Conservation (phyloP, 2,113 vertebrate species). For the Trematomus loennbergii region DNA sequence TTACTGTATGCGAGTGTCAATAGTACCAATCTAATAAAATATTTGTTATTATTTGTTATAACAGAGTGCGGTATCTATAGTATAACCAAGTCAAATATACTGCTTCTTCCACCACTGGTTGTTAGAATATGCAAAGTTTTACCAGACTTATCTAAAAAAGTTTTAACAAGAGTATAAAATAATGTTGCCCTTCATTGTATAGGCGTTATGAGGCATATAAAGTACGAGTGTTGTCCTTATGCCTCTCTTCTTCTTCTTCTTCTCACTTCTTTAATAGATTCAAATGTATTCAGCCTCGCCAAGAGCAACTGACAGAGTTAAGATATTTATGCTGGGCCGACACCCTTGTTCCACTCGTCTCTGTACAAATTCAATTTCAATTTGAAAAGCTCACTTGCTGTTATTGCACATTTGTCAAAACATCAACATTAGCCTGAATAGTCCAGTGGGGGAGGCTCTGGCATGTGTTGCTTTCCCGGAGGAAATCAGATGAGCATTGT, state of each 20-base stretch:
- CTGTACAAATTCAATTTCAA: conserved; percentile 70
- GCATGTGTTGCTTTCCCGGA: conserved; percentile 50
- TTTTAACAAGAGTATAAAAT: neutral
- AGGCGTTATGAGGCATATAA: conserved; percentile 12
- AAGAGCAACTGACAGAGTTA: conserved; percentile 66
- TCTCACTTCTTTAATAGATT: conserved; percentile 61
- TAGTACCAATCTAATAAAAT: too few relatives aligned
- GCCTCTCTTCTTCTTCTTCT: conserved; percentile 18
- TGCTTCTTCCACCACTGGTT: neutral
- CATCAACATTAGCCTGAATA: conserved; percentile 52
- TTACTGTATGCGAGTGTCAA: too few relatives aligned
- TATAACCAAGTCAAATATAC: neutral
- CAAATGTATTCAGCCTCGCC: conserved; percentile 69
- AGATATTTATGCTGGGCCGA: conserved; percentile 61
- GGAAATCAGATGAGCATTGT: conserved; percentile 65
- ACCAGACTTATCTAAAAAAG: conserved; percentile 4
- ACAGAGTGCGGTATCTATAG: too few relatives aligned
- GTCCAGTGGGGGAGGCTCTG: conserved; percentile 46
- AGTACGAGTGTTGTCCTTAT: neutral
- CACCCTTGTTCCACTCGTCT: conserved; percentile 53
- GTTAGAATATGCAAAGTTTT: neutral
- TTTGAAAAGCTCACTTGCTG: conserved; percentile 57
- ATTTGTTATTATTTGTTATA: neutral
- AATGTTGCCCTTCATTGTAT: neutral
- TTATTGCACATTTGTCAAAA: conserved; percentile 73